These are phyloP conservation scores for Natator depressus DNA, from an alignment of 2,113 vertebrate species.

Conservation along the genomic window DNA sequence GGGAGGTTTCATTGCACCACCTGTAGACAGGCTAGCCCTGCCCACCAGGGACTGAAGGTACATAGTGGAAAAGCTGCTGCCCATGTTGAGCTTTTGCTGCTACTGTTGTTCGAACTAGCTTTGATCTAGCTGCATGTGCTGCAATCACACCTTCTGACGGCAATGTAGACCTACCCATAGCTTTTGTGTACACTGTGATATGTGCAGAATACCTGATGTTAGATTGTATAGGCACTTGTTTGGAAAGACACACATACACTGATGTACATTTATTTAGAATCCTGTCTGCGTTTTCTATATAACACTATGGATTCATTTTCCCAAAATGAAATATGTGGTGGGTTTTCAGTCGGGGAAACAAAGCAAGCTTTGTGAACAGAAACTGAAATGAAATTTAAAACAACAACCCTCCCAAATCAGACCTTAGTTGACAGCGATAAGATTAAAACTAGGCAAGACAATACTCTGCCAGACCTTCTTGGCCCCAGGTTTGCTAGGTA, in stretches of 20 bases:
- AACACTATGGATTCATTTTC: background rate
- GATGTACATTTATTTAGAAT: conserved; percentile 30
- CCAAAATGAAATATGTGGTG: background rate
- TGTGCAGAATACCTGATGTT: background rate
- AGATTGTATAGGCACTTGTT: conserved; percentile 43
- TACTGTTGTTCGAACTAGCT: background rate
- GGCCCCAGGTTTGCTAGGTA: background rate
- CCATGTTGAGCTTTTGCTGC: background rate
- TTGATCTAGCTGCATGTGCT: background rate
- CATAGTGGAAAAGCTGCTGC: background rate
- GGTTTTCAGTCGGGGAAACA: background rate
- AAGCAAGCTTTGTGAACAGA: background rate
- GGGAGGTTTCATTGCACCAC: background rate
- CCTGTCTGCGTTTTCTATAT: background rate
- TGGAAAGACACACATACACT: conserved; percentile 42
- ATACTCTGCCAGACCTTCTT: background rate
- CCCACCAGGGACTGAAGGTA: background rate
- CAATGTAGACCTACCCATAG: background rate
- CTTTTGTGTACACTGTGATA: background rate
- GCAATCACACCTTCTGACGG: background rate
- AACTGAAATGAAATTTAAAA: background rate
- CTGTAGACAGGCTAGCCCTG: background rate
- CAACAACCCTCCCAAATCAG: background rate
- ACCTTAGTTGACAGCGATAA: background rate
- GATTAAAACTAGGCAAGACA: background rate